Evolutionary conservation across 2,888 invertebrate species (phyloP), one percentile per base, ranked within the genome.

Genomic region (Ferrisia virgata): DNA sequence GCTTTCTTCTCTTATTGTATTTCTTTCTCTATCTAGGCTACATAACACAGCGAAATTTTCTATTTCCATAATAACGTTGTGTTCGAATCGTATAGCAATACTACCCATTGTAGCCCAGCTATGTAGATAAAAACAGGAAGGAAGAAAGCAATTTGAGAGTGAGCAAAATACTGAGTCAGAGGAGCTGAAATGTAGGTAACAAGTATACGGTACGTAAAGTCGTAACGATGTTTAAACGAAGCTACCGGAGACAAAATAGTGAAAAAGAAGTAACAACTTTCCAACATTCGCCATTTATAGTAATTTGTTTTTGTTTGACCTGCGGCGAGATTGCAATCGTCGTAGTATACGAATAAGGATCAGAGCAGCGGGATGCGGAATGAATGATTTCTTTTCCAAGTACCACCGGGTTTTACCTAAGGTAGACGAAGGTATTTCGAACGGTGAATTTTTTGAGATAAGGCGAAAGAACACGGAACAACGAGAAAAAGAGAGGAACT

Each of bases 221-320:
- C 15, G 36, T 76, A 76, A 36, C 72, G 8, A n/a, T 36, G 72
- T 36, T 76, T 33, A 76, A 76, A 76, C n/a, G 72, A 36, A 36
- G n/a, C 18, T 11, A 28, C 15, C 11, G 5, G 1, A 28, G 3
- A 15, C 15, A 64, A 64, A 64, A 13, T 53, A 22, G 2, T 40
- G 9, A 64, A 36, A 15, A 76, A 76, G 36, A 76, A 18, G 25
- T 15, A 31, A 76, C 18, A 15, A 76, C 28, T n/a, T 25, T 58
- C 15, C 64, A 64, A 28, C 28, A 36, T 36, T 76, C 36, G 18
- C 72, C 33, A 18, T 76, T 76, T 76, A 76, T 15, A 36, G 72
- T 76, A 36, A 76, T 76, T 76, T 76, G 72, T 76, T 76, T 76
- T 76, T 36, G 13, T 76, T 64, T 28, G 31, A 28, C 64, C 13